Evolutionary conservation across 2,797 vertebrate species (phyloP).

Genomic region (Atherinosoma microstoma): DNA sequence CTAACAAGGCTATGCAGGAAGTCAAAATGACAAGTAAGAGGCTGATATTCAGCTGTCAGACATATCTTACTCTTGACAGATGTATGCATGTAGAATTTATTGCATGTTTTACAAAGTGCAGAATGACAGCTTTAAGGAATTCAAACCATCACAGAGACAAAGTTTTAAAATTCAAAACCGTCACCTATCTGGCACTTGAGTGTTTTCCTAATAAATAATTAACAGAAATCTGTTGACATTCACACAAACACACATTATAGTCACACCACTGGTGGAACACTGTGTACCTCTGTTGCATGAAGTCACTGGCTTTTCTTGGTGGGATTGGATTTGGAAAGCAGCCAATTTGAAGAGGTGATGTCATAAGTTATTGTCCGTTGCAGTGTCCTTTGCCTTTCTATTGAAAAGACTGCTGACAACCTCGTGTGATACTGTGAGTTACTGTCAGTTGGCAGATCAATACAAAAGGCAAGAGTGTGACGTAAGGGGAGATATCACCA

Average conservation of each 20-base stretch:
- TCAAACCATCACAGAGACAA: not conserved
- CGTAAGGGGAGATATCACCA: conserved; percentile 40
- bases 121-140: not conserved
- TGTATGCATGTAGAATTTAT: not conserved
- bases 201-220: not conserved
- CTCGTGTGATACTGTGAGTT: conserved; percentile 36
- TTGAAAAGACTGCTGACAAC: conserved; percentile 36
- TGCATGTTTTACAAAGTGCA: not conserved
- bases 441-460: conserved; percentile 20
- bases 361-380: conserved; percentile 50
- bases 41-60: not conserved
- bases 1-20: not conserved
- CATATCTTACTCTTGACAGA: not conserved
- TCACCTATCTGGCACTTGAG: conserved; percentile 3
- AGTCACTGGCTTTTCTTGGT: conserved; percentile 51
- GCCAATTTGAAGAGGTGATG: conserved; percentile 53
- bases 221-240: conserved; percentile 12
- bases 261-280: conserved; percentile 28
- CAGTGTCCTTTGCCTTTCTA: conserved; percentile 21
- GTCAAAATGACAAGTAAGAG: not conserved
- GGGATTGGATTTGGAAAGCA: conserved; percentile 31
- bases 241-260: not conserved
- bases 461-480: conserved; percentile 33
- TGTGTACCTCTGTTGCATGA: conserved; percentile 36
- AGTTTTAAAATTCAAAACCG: not conserved